Evolutionary conservation across 2,888 invertebrate species (phyloP), one percentile per base, ranked within the genome.

Genomic region (Spisula solida): DNA sequence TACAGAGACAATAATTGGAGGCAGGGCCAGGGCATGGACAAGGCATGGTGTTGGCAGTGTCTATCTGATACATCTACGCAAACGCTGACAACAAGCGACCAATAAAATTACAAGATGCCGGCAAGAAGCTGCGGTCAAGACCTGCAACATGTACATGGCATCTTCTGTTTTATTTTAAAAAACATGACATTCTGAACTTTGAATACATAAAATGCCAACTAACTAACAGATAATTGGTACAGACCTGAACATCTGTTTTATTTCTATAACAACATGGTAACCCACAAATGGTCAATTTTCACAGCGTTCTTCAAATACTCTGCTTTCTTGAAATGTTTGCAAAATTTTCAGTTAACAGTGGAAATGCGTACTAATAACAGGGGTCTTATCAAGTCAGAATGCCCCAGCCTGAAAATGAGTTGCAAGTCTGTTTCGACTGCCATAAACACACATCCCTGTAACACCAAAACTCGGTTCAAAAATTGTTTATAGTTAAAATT

Each of bases 1-100:
- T 66, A 66, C 5, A 66, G n/a, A 6, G n/a, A 66, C 60, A 66
- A 66, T 66, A 66, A 66, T 66, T n/a, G 60, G 60, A 66, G n/a
- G 25, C 25, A 66, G n/a, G 25, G 60, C 8, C 25, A 66, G 60
- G 4, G 60, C 60, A 66, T 41, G 41, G 41, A 41, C 41, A 41
- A 8, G 41, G 25, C 10, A 66, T 16, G 5, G 60, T 66, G 60
- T 0, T 66, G 60, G 10, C 25, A 66, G 60, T n/a, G 25, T 6
- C 60, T 66, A 66, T 66, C 60, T 25, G 25, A 25, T 25, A 66
- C 60, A 66, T 66, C 60, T 66, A n/a, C 12, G 25, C 25, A 66
- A 66, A 66, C n/a, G 60, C 4, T 10, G 10, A 66, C 25, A 66
- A 25, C n/a, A 20, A 2, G 12, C 0, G 60, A n/a, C 60, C 60